Conservation (phyloP, 2,888 invertebrate species). For the Stictocephala bisonia region DNA sequence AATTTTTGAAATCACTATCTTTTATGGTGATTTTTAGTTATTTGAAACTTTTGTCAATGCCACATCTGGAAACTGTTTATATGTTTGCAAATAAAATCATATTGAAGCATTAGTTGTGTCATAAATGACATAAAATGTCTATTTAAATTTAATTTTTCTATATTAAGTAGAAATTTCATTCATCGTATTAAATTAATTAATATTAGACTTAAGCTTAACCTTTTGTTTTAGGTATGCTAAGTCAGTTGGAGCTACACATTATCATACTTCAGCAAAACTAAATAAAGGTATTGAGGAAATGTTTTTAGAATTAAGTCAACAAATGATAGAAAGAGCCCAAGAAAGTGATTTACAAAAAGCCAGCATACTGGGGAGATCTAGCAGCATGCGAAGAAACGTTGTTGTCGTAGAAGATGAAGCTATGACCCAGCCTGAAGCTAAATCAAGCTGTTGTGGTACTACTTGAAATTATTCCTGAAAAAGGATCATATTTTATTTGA, state of each 20-base stretch:
- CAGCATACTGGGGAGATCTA: constrained; percentile 63
- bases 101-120: no score
- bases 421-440: constrained; percentile 60
- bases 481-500: neutral
- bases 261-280: constrained; percentile 92
- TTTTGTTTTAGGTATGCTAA: constrained; percentile 79
- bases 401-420: constrained; percentile 66
- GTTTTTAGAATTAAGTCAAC: constrained; percentile 84
- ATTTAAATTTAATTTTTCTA: no score
- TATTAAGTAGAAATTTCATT: neutral
- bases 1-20: no score
- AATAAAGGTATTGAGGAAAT: constrained; percentile 93
- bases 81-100: no score
- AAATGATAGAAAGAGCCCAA: constrained; percentile 72
- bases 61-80: no score
- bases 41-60: no score
- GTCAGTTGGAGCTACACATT: constrained; percentile 92
- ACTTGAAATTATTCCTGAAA: constrained; percentile 1
- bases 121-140: no score
- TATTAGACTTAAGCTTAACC: no score
- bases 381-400: constrained; percentile 65
- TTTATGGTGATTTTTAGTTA: no score
- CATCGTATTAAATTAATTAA: no score
- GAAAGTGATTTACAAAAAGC: constrained; percentile 61
- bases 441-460: constrained; percentile 64